A percentile compares a stretch with the other conserved stretches of the same genome.
Conservation (phyloP, 2,888 invertebrate genomes). For the Drosophila koepferae region DNA sequence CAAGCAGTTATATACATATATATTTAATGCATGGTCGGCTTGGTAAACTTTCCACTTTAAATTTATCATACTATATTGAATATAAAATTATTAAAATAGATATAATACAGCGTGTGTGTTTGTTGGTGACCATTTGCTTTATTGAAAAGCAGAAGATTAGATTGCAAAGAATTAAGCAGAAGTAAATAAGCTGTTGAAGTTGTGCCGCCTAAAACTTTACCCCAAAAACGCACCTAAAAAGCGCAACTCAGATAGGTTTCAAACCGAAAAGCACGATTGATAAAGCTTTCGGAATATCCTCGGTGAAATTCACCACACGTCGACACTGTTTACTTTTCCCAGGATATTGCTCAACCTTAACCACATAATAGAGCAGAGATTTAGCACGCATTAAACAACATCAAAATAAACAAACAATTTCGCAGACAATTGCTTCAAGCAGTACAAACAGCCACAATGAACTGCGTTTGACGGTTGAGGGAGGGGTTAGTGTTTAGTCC, state of each 20-base stretch:
- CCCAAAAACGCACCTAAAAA: slow-evolving; percentile 12
- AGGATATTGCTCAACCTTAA: slow-evolving; percentile 58
- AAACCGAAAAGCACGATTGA: slow-evolving; percentile 36
- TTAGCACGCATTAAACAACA: slow-evolving; percentile 73
- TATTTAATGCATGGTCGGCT: neutral
- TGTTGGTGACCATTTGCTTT: neutral
- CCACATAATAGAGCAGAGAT: slow-evolving; percentile 54
- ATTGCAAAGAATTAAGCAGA: slow-evolving; percentile 2
- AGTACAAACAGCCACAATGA: slow-evolving; percentile 54
- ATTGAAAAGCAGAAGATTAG: slow-evolving; percentile 15
- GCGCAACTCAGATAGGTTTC: slow-evolving; percentile 20
- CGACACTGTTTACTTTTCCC: slow-evolving; percentile 69
- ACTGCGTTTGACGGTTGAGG: slow-evolving; percentile 51
- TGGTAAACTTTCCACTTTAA: neutral
- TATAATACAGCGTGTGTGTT: neutral
- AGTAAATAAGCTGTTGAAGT: neutral
- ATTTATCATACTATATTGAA: neutral
- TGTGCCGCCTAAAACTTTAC: neutral
- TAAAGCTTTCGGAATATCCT: slow-evolving; percentile 52
- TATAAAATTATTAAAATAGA: neutral
- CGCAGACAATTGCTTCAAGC: slow-evolving; percentile 72
- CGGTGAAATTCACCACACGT: slow-evolving; percentile 35
- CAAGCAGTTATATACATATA: neutral
- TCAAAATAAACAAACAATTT: slow-evolving; percentile 79
- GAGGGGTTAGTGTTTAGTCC: slow-evolving; percentile 4